Evolutionary conservation across 2,797 vertebrate genomes (phyloP).

Genomic region (Enteromius trimaculatus): DNA sequence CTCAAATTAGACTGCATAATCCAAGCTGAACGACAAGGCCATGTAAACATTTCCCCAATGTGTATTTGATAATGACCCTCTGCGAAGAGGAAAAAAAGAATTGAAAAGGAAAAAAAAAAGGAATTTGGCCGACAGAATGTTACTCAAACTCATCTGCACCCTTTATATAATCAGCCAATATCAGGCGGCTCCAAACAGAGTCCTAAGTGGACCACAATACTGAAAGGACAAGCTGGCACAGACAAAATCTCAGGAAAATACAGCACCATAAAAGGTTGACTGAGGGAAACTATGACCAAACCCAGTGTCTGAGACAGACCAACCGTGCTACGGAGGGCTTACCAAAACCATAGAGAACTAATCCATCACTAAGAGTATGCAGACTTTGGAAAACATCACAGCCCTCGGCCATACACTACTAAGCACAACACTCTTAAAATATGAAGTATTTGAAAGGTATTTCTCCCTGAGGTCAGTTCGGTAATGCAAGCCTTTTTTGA

Average conservation of each 20-base stretch:
- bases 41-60: conserved; percentile 49
- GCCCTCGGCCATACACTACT: not conserved
- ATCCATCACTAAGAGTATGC: conserved; percentile 27
- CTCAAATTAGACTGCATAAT: conserved; percentile 50
- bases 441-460: conserved; percentile 28
- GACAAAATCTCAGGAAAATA: conserved; percentile 46
- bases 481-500: conserved; percentile 33
- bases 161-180: conserved; percentile 39
- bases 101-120: not conserved
- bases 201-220: conserved; percentile 28
- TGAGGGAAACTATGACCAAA: conserved; percentile 29
- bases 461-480: conserved; percentile 21
- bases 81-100: conserved; percentile 24
- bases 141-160: conserved; percentile 44
- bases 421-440: conserved; percentile 25
- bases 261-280: conserved; percentile 57
- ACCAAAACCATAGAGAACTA: conserved; percentile 31
- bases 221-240: conserved; percentile 32
- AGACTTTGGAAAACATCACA: conserved; percentile 26
- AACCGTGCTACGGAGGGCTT: conserved; percentile 13
- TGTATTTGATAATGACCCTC: conserved; percentile 50
- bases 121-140: conserved; percentile 47
- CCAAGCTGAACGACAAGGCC: conserved; percentile 44
- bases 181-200: conserved; percentile 26
- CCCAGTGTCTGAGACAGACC: conserved; percentile 28